Evolutionary conservation across 2,888 invertebrate genomes (phyloP).

Genomic region (Lordiphosa andalusiaca): DNA sequence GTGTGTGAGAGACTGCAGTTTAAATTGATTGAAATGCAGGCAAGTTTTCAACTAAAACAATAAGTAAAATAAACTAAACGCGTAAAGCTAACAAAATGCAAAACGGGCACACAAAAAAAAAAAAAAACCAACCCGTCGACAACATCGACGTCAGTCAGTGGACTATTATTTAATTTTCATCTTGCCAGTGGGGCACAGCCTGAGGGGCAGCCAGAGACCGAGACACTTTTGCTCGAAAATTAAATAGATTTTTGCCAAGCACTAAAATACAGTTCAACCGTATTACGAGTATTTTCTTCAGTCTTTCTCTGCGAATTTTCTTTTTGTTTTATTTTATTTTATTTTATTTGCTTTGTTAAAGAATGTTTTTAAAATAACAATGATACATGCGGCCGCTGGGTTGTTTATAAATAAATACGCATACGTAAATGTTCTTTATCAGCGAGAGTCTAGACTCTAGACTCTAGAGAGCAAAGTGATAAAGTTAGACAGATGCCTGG

Average conservation of each 20-base stretch:
- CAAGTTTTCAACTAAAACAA: slow-evolving; percentile 39
- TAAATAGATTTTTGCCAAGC: slow-evolving; percentile 45
- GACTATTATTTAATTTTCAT: slow-evolving; percentile 68
- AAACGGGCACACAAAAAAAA: slow-evolving; percentile 21
- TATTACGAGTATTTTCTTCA: slow-evolving; percentile 53
- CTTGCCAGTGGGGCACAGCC: slow-evolving; percentile 26
- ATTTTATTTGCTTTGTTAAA: slow-evolving; percentile 58
- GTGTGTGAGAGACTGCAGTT: slow-evolving; percentile 36
- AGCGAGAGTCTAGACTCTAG: slow-evolving; percentile 15
- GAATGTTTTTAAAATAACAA: slow-evolving; percentile 72
- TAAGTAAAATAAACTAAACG: slow-evolving; percentile 24
- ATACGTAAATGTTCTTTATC: slow-evolving; percentile 71
- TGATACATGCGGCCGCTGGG: slow-evolving; percentile 68
- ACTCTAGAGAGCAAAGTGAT: slow-evolving; percentile 34
- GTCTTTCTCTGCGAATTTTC: slow-evolving; percentile 22
- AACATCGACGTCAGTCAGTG: slow-evolving; percentile 64
- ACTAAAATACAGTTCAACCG: slow-evolving; percentile 60
- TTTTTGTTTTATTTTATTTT: slow-evolving; percentile 49
- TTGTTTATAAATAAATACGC: slow-evolving; percentile 72
- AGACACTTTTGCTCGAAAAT: slow-evolving; percentile 39
- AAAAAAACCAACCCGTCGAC: slow-evolving; percentile 35
- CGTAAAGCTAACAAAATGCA: slow-evolving; percentile 40
- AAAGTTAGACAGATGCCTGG: slow-evolving; percentile 43
- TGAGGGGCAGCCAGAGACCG: slow-evolving; percentile 39
- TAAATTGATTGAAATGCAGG: slow-evolving; percentile 71